Evolutionary conservation across 2,888 invertebrate species (phyloP), one percentile per base, ranked within the genome.

Genomic region (Anoplius nigerrimus): DNA sequence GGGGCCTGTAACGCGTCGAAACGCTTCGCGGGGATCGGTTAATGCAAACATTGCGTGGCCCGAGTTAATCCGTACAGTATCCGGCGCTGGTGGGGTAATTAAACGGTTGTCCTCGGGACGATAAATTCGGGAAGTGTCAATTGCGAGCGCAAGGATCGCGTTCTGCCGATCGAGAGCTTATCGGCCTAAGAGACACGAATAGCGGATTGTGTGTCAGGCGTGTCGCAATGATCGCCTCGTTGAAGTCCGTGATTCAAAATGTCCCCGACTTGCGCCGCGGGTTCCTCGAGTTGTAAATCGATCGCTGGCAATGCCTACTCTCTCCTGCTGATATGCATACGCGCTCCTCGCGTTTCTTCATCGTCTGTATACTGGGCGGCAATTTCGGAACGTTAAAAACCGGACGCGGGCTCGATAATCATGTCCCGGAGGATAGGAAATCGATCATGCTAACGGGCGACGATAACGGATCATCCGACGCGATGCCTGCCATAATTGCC

Each of bases 221-320:
- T 62, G 62, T 56, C 48, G 62, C 51, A 62, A 62, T 55, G 6
- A n/a, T 24, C 24, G 6, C 3, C 24, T 24, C 8, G 53, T 21
- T 53, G 61, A 53, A 62, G 55, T 62, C 42, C 20, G 46, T 56
- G 27, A 62, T 56, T 62, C 21, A 56, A 62, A 62, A 51, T 62
- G 8, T n/a, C 20, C 27, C 6, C 11, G 45, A 18, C 48, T 48
- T 16, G 34, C 34, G 34, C 4, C 11, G 56, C 42, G 51, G 18
- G 20, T 56, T 42, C n/a, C 24, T 34, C 20, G 11, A 16, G 46
- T 20, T 3, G 54, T 46, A 55, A 53, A 45, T 62, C 55, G 42
- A 51, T 61, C 48, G 5, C 34, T 34, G 11, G 34, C 11, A 34
- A 34, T 11, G 11, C 34, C 11, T 34, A 34, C 11, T 34, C 4